Conservation (phyloP, 2,113 vertebrate genomes). For the Gymnobelideus leadbeateri region DNA sequence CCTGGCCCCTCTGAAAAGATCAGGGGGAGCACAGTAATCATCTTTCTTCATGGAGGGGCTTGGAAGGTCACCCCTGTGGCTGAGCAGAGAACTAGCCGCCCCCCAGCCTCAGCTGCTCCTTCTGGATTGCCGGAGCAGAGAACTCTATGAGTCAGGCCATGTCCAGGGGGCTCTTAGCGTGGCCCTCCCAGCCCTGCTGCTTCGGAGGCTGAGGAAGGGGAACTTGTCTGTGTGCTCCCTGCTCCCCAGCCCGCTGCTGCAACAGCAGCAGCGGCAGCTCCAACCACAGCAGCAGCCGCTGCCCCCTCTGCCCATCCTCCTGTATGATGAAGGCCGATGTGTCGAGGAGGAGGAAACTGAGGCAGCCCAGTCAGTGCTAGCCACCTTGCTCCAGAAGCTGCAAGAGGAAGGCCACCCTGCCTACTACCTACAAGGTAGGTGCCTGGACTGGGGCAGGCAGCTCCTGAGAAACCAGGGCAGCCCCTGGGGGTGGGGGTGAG, state of each 20-base stretch:
- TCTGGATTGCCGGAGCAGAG: conserved; percentile 82
- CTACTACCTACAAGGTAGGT: conserved; percentile 83
- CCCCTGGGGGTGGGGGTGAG: background rate
- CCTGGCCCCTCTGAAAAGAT: conserved; percentile 63
- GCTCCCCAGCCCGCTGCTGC: conserved; percentile 74
- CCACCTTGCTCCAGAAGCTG: conserved; percentile 80
- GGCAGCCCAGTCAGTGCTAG: conserved; percentile 76
- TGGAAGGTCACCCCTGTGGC: conserved; percentile 81
- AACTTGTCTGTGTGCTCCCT: conserved; percentile 79
- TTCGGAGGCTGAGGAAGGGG: conserved; percentile 81
- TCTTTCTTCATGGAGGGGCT: conserved; percentile 78
- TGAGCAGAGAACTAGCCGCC: conserved; percentile 77
- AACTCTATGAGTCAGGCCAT: conserved; percentile 81
- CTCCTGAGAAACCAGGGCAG: background rate
- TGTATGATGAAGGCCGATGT: conserved; percentile 77
- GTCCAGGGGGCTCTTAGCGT: conserved; percentile 82
- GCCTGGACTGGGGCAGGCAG: background rate
- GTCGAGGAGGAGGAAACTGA: conserved; percentile 63
- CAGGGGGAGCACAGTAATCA: conserved; percentile 30
- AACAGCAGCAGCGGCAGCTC: conserved; percentile 30
- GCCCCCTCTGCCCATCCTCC: conserved; percentile 70
- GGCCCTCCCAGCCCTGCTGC: conserved; percentile 81
- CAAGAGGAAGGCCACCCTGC: conserved; percentile 81
- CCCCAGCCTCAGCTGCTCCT: conserved; percentile 76
- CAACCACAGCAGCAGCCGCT: conserved; percentile 31